A percentile compares a stretch with the other conserved stretches of the same genome.
Evolutionary conservation across 2,797 vertebrate genomes (phyloP).

Genomic region (Dermochelys coriacea): DNA sequence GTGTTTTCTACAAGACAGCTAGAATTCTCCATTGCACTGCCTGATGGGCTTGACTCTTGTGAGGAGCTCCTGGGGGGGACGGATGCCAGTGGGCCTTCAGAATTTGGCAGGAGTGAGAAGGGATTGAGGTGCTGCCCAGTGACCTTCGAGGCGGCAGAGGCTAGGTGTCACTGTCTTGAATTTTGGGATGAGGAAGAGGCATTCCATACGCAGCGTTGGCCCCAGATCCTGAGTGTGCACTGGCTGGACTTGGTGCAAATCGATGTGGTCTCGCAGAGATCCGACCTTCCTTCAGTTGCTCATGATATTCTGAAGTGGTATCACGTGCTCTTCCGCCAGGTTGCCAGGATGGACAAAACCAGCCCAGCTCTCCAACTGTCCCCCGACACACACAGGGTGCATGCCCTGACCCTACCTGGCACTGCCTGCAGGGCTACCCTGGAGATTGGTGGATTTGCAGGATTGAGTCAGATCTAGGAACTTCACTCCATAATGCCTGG

Average conservation of each 20-base stretch:
- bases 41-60: background rate
- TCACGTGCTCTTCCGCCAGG: background rate
- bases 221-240: background rate
- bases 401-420: background rate
- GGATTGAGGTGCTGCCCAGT: fast-evolving
- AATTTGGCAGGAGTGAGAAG: background rate
- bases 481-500: background rate
- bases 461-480: background rate
- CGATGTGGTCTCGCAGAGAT: too few species aligned
- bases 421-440: background rate
- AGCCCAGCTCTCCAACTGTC: background rate
- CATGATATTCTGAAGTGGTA: background rate
- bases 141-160: fast-evolving
- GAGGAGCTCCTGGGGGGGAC: background rate
- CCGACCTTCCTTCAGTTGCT: background rate
- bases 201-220: fast-evolving
- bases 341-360: background rate
- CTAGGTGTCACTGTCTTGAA: background rate
- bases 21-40: background rate
- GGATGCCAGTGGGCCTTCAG: background rate
- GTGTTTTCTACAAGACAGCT: background rate
- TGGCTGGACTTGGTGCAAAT: background rate
- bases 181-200: fast-evolving
- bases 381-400: background rate
- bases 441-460: background rate